Evolutionary conservation across 2,888 invertebrate species (phyloP).

Genomic region (Caenorhabditis zanzibari): DNA sequence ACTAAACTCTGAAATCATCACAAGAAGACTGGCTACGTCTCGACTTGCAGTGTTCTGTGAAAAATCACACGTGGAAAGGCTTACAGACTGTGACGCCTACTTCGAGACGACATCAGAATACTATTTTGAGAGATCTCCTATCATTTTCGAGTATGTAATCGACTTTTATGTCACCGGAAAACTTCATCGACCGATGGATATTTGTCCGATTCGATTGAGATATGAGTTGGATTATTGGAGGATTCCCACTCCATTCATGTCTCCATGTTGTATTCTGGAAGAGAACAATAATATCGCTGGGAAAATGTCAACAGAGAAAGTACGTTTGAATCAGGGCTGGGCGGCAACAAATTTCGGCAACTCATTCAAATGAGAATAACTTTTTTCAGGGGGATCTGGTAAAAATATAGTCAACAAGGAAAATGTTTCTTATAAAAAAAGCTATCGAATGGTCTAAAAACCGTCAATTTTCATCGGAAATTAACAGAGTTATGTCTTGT

Average conservation of each 20-base stretch:
- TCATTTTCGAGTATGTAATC: conserved; percentile 81
- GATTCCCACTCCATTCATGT: conserved; percentile 74
- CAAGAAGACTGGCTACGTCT: conserved; percentile 70
- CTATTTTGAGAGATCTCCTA: conserved; percentile 81
- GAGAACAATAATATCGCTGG: conserved; percentile 70
- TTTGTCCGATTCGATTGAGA: conserved; percentile 81
- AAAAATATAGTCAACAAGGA: no score
- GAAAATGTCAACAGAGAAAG: conserved; percentile 59
- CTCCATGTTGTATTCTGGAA: conserved; percentile 74
- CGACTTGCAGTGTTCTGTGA: conserved; percentile 75
- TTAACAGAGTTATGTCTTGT: no score
- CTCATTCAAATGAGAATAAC: no score
- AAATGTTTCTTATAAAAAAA: no score
- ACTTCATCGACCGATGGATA: conserved; percentile 82
- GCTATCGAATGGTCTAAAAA: no score
- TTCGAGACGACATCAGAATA: conserved; percentile 80
- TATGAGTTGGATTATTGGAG: conserved; percentile 82
- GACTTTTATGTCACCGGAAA: conserved; percentile 80
- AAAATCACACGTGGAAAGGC: conserved; percentile 75
- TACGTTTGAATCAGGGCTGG: no score
- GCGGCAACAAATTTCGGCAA: no score
- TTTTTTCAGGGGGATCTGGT: no score
- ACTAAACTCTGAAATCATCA: conserved; percentile 53
- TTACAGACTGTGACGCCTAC: conserved; percentile 81
- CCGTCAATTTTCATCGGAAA: no score